Evolutionary conservation across 2,888 invertebrate species (phyloP), one percentile per base, ranked within the genome.

Genomic region (Ophioninae sp.): DNA sequence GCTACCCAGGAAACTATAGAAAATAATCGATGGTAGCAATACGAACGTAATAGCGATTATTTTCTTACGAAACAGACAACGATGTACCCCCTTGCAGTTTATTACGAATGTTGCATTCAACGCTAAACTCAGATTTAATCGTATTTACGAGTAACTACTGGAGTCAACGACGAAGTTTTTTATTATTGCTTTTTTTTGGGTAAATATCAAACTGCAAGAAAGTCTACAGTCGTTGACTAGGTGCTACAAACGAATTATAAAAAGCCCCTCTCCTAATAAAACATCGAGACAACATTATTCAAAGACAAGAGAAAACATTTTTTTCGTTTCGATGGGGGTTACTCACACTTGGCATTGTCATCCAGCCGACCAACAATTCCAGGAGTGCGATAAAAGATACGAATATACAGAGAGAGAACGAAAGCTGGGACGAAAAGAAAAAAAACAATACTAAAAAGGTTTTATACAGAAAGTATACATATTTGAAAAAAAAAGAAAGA

Each of bases 361-460:
- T 93, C 92, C 92, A 91, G 92, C 89, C 88, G 92, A 92, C 91
- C 92, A 92, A 93, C 91, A 91, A 92, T 92, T 92, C 92, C 93
- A 90, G 90, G 90, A 90, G 91, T 92, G 91, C 92, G 91, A 91
- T 92, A 90, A 91, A 91, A 89, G 87, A 90, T 88, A 88, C 88
- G 87, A 89, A 88, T 89, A 88, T 84, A 89, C 86, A 84, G 69
- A 57, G 56, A 74, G 64, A 57, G 39, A 79, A 80, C 57, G 30
- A 82, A 70, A 75, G 65, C 44, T 64, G 61, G 76, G 81, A 21
- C 74, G 57, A 69, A 65, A 84, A 81, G 79, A 10, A 85, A 79
- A 65, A 62, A 78, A 84, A 62, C 64, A 10, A 20, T 70, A 75
- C 70, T 82, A 67, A 59, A 50, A 68, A 85, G 39, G 39, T 62